Evolutionary conservation across 2,888 invertebrate species (phyloP), one percentile per base, ranked within the genome.

Genomic region (Diarsia mendica): DNA sequence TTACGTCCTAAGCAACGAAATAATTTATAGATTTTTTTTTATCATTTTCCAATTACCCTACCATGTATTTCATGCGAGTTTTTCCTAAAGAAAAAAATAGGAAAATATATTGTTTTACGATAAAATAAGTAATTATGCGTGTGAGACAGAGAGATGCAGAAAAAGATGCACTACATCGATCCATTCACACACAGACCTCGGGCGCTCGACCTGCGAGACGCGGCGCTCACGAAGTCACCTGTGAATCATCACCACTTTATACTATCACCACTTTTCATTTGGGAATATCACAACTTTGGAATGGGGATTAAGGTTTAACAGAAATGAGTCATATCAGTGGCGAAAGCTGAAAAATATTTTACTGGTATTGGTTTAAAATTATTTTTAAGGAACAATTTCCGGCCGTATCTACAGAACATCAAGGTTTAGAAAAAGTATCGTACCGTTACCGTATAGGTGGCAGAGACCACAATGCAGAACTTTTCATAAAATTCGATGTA

Each of bases 191-290:
- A 96, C 96, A 95, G 95, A 96, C 96, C 96, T 96, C 93, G 86
- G 87, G 89, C 88, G 83, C 90, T 92, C 91, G 93, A 94, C 93
- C 94, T 90, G 92, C 94, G 94, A 92, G 94, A 93, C 87, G 94
- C 92, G 81, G 94, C 94, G 89, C 93, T 96, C 96, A 96, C 95
- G 96, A 95, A 96, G 96, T 96, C 96, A 96, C 96, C 96, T 96
- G 96, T 92, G 96, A 95, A 96, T 94, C 53, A 86, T 93, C 90
- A 92, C 89, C 92, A 91, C 91, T 89, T 91, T 88, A 92, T 88
- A 92, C 92, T 88, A 80, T 92, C 90, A 92, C 89, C 91, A 91
- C 91, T 89, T 91, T 78, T 87, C 91, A 92, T 91, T 88, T 61
- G 80, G 77, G 46, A 69, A 86, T 88, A 61, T 68, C 48, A 66